phyloP scores from a whole-genome alignment of 2,888 invertebrate genomes.

The Incurvaria masculella region DNA sequence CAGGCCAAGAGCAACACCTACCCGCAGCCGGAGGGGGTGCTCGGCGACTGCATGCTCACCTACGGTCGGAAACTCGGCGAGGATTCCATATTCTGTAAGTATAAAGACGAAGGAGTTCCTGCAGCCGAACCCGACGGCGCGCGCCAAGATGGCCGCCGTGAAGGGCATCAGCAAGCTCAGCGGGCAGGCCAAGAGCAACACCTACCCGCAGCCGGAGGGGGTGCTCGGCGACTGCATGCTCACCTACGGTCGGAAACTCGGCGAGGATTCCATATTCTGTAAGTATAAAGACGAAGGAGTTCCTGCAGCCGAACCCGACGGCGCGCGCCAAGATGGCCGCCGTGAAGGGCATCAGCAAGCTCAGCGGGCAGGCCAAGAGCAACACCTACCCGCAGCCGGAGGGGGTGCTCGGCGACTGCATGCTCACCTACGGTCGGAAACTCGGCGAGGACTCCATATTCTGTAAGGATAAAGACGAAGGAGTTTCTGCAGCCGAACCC shows the following conservation, averaged over 20 bases:
- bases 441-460: conserved; percentile 94
- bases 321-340: conserved; percentile 94
- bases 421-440: conserved; percentile 93
- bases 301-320: conserved; percentile 98
- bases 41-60: conserved; percentile 95
- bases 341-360: conserved; percentile 93
- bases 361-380: conserved; percentile 95
- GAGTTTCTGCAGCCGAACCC: conserved; percentile 99
- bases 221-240: conserved; percentile 96
- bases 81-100: conserved; percentile 85
- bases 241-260: conserved; percentile 91
- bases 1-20: conserved; percentile 97
- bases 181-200: conserved; percentile 94
- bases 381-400: conserved; percentile 99
- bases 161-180: conserved; percentile 96
- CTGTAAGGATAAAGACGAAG: conserved; percentile 88
- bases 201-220: conserved; percentile 99
- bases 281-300: conserved; percentile 93
- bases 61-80: conserved; percentile 96
- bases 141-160: conserved; percentile 93
- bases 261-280: conserved; percentile 93
- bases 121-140: conserved; percentile 96
- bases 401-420: conserved; percentile 94
- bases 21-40: conserved; percentile 96
- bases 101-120: conserved; percentile 97